Base-by-base conservation (phyloP, 2,888 invertebrate genomes). In the Smittia aterrima region DNA sequence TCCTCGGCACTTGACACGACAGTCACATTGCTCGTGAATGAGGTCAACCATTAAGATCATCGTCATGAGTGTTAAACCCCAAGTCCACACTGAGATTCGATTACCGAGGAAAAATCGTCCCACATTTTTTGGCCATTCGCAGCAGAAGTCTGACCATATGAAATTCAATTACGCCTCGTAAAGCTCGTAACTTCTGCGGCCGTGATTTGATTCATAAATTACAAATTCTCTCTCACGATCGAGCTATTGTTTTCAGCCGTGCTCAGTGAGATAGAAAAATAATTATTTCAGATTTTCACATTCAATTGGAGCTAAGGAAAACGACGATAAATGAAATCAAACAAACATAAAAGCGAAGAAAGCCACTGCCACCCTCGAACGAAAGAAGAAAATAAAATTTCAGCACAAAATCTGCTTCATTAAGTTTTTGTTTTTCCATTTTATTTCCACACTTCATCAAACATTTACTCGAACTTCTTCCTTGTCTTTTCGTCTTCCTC, bases 201-300 rank as follows among this genome's bases (percentile, higher is more conserved):
- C 18, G 53, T 47, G 53, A 47, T 47, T 47, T 40, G 40, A 66
- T 22, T 66, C 68, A 41, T 41, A 41, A 68, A 68, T 47, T 68
- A 68, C 68, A 47, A 66, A 66, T 40, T 18, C 38, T 22, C 66
- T 38, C 40, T 16, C n/a, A 1, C 66, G 16, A 18, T 25, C 66
- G 9, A 18, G 18, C 3, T 1, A 40, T 66, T 66, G 66, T 66
- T 66, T 66, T 66, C 20, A 18, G 66, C 66, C 16, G n/a, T 41
- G 47, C 25, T 68, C 68, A 53, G 3, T 47, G 68, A 27, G 68
- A 41, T 68, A 25, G 68, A 68, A 68, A 68, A 68, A 68, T 68
- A 68, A 68, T 68, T 68, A 68, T 68, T 68, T 66, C 66, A 66
- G 66, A 66, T 66, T 68, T 68, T 68, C 68, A 68, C 68, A 53